phyloP scores from a whole-genome alignment of 1,140 invertebrate species.

The Penaeus indicus region DNA sequence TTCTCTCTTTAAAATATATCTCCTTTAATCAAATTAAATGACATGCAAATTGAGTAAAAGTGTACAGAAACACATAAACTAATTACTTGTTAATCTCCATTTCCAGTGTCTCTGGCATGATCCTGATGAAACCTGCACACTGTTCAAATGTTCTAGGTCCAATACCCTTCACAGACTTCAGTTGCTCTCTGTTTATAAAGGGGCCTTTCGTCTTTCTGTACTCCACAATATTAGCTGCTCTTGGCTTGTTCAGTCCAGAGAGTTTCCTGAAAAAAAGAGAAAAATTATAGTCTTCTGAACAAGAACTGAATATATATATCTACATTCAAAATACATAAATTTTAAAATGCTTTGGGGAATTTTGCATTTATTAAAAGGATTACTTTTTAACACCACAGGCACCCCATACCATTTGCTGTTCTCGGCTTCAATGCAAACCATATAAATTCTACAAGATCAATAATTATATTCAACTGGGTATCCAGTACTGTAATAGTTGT shows the following conservation, averaged over 20 bases:
- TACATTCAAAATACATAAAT: background rate
- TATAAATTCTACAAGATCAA: no score
- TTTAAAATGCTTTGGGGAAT: no score
- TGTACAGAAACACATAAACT: background rate
- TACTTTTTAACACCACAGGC: no score
- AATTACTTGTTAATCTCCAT: conserved; percentile 53
- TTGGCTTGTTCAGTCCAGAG: conserved; percentile 82
- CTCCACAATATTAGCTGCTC: conserved; percentile 83
- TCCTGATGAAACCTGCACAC: conserved; percentile 88
- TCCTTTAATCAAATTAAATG: background rate
- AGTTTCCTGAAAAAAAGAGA: conserved; percentile 75
- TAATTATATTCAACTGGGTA: no score
- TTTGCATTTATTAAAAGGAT: no score
- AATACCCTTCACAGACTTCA: conserved; percentile 83
- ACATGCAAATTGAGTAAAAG: background rate
- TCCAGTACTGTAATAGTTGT: no score
- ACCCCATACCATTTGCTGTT: no score
- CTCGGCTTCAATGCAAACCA: no score
- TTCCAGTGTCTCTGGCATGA: conserved; percentile 73
- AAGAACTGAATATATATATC: background rate
- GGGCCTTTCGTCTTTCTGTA: conserved; percentile 79
- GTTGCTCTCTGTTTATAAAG: conserved; percentile 81
- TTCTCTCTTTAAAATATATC: no score
- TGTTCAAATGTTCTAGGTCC: conserved; percentile 88
- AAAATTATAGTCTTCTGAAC: background rate